Conservation (phyloP, 2,888 invertebrate genomes). For the Stegana nigrithorax region DNA sequence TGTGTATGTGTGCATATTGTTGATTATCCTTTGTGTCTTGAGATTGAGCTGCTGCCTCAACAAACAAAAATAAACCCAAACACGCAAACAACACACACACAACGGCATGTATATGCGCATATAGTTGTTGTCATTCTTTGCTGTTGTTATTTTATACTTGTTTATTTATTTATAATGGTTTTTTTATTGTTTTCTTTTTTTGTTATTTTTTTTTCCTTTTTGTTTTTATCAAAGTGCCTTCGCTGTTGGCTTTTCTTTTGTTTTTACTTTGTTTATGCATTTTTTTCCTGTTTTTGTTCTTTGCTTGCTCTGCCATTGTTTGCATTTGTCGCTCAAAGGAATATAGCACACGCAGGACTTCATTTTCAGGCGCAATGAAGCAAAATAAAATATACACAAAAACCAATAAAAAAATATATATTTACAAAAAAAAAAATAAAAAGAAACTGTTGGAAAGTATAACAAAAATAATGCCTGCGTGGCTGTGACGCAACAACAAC, state of each 20-base stretch:
- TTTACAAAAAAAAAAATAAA: constrained; percentile 25
- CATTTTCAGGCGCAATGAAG: constrained; percentile 31
- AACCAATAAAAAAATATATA: too few relatives aligned
- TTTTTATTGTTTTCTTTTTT: constrained; percentile 1
- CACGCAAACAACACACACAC: too few relatives aligned
- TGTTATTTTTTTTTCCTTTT: constrained; percentile 26
- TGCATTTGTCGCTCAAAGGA: constrained; percentile 5
- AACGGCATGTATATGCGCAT: too few relatives aligned
- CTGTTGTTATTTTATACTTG: constrained; percentile 19
- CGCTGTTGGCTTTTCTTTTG: constrained; percentile 21
- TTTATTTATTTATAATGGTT: constrained; percentile 30
- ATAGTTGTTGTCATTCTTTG: constrained; percentile 9
- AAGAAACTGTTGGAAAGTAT: neutral
- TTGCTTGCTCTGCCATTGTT: neutral
- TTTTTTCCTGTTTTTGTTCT: constrained; percentile 3
- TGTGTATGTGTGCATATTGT: constrained; percentile 3
- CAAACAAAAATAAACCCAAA: too few relatives aligned
- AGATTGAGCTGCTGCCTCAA: neutral
- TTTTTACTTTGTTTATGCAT: too few relatives aligned
- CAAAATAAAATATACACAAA: constrained; percentile 35
- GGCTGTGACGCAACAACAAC: neutral
- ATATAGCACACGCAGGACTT: neutral
- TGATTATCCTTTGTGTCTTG: constrained; percentile 14
- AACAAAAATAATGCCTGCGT: neutral
- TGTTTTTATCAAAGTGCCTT: too few relatives aligned